A percentile compares a stretch with the other conserved stretches of the same genome.
These are phyloP conservation scores for Drosophila acutilabella DNA, from an alignment of 2,888 invertebrate species.

Conservation along the genomic window DNA sequence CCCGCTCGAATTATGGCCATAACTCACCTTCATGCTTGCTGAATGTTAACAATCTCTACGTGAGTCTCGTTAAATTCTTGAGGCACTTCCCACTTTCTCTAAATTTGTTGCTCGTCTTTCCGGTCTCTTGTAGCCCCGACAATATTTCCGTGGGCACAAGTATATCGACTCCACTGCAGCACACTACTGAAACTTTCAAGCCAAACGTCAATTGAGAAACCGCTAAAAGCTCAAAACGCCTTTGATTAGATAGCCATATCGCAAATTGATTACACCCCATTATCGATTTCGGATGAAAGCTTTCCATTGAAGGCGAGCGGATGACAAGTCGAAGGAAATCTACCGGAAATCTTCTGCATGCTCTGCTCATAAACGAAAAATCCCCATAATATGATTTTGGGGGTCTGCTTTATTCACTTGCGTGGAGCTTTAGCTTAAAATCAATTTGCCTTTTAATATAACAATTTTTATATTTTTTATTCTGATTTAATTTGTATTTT, in stretches of 20 bases:
- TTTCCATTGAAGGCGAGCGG: slow-evolving; percentile 3
- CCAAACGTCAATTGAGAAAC: slow-evolving; percentile 7
- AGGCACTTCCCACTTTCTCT: not conserved
- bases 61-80: not conserved
- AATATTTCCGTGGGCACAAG: not conserved
- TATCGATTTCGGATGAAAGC: slow-evolving; percentile 18
- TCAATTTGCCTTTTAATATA: no score
- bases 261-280: slow-evolving; percentile 9
- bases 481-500: no score
- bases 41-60: slow-evolving; percentile 8
- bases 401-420: no score
- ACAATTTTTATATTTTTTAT: no score
- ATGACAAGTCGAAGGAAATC: not conserved
- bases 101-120: not conserved
- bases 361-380: no score
- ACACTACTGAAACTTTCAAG: slow-evolving; percentile 16
- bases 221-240: slow-evolving; percentile 6
- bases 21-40: slow-evolving; percentile 45
- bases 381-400: no score
- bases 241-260: slow-evolving; percentile 26
- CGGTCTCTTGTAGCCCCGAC: not conserved
- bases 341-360: not conserved
- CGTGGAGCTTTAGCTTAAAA: no score
- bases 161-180: slow-evolving; percentile 3
- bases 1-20: slow-evolving; percentile 3